Base-by-base conservation (phyloP, 2,113 vertebrate genomes). In the Hemichromis elongatus region DNA sequence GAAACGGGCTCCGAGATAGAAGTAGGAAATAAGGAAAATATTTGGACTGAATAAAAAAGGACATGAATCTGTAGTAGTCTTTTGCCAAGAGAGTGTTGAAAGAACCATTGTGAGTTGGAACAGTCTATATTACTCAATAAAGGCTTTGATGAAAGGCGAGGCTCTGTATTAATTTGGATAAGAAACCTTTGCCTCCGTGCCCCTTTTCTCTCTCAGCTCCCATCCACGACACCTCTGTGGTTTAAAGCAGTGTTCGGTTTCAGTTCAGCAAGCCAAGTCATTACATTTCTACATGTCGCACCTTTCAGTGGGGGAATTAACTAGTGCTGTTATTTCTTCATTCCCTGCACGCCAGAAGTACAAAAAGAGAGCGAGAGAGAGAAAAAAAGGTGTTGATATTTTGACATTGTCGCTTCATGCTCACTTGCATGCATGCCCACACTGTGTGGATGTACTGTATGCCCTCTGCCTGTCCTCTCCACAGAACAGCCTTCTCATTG, bases 231-330 rank as follows among this genome's bases (percentile, higher is more conserved):
- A 88, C 92, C 93, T 87, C 93, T 84, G 94, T 93, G 95, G 93
- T 95, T 94, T 95, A 95, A 94, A 91, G 93, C 95, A 94, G 94
- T 93, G 95, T 94, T 92, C 86, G 91, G 95, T 93, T 94, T 94
- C 95, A 94, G 95, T 88, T 96, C 95, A 95, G 92, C 95, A 95
- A 93, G 93, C 95, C 95, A 94, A 93, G 95, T 95, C 95, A 95
- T 96, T 95, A 94, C 95, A 93, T 95, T 95, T 92, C 90, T 92
- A 92, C 94, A 92, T 88, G 91, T 94, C 87, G 88, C 93, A 94
- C 94, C 94, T 94, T 94, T 94, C 89, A 90, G 84, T 86, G 86
- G 81, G 87, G 92, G 93, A 94, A 95, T 94, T 95, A 94, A 90
- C 92, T 73, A 80, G 66, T 68, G 84, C 90, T 89, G 90, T 92